Evolutionary conservation across 1,140 invertebrate species (phyloP).

Genomic region (Lucilia cuprina): DNA sequence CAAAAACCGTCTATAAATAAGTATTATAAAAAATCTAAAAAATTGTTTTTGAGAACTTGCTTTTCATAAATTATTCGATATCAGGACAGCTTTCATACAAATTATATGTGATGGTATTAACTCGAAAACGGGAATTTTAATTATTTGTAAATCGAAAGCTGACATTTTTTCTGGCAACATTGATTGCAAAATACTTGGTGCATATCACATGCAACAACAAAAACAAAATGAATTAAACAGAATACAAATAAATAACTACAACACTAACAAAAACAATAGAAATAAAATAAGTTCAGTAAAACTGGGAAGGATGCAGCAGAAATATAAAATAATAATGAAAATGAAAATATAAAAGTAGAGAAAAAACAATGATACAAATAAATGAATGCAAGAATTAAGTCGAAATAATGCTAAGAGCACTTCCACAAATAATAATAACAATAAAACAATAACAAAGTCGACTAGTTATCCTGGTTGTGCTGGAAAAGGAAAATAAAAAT

Average conservation of each 20-base stretch:
- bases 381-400: neutral
- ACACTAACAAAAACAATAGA: neutral
- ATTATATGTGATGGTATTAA: too few species aligned
- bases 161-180: too few species aligned
- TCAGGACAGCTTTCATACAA: too few species aligned
- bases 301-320: neutral
- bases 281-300: neutral
- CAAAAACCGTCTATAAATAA: too few species aligned
- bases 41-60: too few species aligned
- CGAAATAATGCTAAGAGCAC: conserved; percentile 1
- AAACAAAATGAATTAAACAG: neutral
- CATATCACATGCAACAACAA: neutral
- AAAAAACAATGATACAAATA: neutral
- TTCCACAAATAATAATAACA: neutral
- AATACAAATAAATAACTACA: neutral
- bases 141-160: too few species aligned
- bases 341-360: too few species aligned
- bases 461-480: neutral
- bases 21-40: too few species aligned
- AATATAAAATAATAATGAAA: neutral
- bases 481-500: too few species aligned
- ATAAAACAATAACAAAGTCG: neutral
- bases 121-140: too few species aligned
- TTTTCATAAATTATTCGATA: too few species aligned
- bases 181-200: neutral